Evolutionary conservation across 2,113 vertebrate species (phyloP), one percentile per base, ranked within the genome.

Genomic region (Reinhardtius hippoglossoides): DNA sequence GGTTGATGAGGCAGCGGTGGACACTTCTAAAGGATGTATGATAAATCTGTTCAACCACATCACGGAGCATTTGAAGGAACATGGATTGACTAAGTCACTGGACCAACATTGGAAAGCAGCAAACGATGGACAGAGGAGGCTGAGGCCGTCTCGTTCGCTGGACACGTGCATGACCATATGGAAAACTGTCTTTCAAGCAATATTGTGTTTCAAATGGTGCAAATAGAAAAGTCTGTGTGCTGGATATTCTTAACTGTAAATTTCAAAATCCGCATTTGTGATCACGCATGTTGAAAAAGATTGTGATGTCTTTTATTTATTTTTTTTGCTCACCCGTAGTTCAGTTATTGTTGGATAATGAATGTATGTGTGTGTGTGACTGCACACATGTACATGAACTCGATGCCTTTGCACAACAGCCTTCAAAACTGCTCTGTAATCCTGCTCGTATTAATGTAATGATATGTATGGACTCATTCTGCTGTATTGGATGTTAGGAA

Each of bases 401-500:
- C 23, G 8, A 23, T 5, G 67, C 58, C 58, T 82, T 74, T 76
- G 24, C 64, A 67, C 61, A 50, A 12, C 13, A 44, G 44, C 61
- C 50, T 71, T 64, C 1, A 60, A 23, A 56, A 52, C 12, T 26
- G 57, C 21, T 12, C 60, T 78, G 35, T n/a, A 20, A 55, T 63
- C 42, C 21, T 27, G 24, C n/a, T 71, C 65, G 37, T 9, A 75
- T 52, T 13, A 40, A 57, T 68, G 40, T 37, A 70, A 60, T 23
- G 2, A 4, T 31, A 50, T 60, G 10, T 56, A 21, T 15, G 27
- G 9, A 59, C 6, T 50, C 23, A 15, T n/a, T 20, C 13, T 14
- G 44, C 44, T 83, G 57, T 65, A 24, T 59, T 56, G 50, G 27
- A 44, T 60, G 16, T 27, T 27, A 76, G 14, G 72, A 75, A 21